These are phyloP conservation scores for Tholera decimalis DNA, from an alignment of 2,888 invertebrate genomes.

Conservation along the genomic window DNA sequence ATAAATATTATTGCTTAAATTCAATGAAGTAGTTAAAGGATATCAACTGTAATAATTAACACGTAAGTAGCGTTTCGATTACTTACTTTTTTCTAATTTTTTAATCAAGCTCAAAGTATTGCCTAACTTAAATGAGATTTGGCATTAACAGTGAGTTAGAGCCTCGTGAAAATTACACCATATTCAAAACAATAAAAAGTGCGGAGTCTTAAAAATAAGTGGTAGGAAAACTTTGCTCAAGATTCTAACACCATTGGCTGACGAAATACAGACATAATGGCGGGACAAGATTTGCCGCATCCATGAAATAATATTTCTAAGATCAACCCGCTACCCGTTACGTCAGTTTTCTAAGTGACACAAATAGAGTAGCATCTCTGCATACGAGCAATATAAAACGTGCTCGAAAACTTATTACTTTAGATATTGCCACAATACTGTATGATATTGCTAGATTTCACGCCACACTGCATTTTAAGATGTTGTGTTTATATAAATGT, in stretches of 20 bases:
- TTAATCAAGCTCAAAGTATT: too few relatives aligned
- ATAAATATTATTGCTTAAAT: too few relatives aligned
- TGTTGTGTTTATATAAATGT: slow-evolving; percentile 26
- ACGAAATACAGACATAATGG: background rate
- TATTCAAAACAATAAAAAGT: too few relatives aligned
- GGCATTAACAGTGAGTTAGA: too few relatives aligned
- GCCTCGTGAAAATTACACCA: too few relatives aligned
- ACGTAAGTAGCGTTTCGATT: too few relatives aligned
- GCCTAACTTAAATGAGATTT: too few relatives aligned
- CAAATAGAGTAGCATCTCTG: slow-evolving; percentile 86
- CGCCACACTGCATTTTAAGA: slow-evolving; percentile 32
- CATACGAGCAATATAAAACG: slow-evolving; percentile 89
- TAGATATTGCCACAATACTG: slow-evolving; percentile 71
- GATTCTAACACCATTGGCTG: background rate
- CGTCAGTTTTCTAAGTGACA: slow-evolving; percentile 84
- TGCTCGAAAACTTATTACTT: slow-evolving; percentile 83
- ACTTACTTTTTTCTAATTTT: too few relatives aligned
- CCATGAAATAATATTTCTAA: slow-evolving; percentile 27
- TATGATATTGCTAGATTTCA: slow-evolving; percentile 62
- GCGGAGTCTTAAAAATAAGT: too few relatives aligned
- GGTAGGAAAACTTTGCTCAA: too few relatives aligned
- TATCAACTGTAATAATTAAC: too few relatives aligned
- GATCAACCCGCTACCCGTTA: slow-evolving; percentile 31
- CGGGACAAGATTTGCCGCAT: slow-evolving; percentile 40
- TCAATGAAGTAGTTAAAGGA: too few relatives aligned